These are phyloP conservation scores for Vanacampus margaritifer DNA, from an alignment of 2,113 vertebrate species.

Conservation along the genomic window DNA sequence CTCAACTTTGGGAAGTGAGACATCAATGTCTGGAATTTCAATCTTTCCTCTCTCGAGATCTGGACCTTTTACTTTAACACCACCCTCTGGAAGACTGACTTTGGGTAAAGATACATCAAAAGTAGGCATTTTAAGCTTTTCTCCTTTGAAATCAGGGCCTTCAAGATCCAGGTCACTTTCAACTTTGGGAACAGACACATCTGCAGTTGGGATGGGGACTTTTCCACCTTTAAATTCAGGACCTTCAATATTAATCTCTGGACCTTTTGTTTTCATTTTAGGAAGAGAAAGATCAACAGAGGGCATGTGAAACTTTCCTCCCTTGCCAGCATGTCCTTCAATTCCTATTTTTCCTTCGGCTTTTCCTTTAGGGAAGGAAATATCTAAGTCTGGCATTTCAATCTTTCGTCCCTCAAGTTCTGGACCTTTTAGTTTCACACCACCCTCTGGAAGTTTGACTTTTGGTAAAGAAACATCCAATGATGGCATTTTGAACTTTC, in stretches of 20 bases:
- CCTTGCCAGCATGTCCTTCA: conserved; percentile 31
- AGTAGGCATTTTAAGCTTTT: conserved; percentile 41
- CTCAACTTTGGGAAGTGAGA: conserved; percentile 43
- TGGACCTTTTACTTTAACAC: conserved; percentile 21
- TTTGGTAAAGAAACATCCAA: conserved; percentile 49
- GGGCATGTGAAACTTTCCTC: conserved; percentile 44
- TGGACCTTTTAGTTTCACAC: conserved; percentile 21
- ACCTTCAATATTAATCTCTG: conserved; percentile 30
- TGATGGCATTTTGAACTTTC: conserved; percentile 31
- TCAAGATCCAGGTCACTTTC: conserved; percentile 21
- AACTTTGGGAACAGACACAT: conserved; percentile 50
- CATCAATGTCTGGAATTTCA: background rate
- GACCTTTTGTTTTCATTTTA: conserved; percentile 40
- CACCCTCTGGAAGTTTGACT: conserved; percentile 7
- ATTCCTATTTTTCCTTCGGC: conserved; percentile 1
- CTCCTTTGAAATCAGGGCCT: conserved; percentile 28
- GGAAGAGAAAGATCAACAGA: conserved; percentile 45
- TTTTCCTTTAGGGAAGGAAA: conserved; percentile 49
- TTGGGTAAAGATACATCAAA: conserved; percentile 45
- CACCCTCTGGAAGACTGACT: conserved; percentile 16
- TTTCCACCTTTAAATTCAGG: conserved; percentile 42
- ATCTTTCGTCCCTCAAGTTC: conserved; percentile 29
- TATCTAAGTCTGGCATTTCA: conserved; percentile 43
- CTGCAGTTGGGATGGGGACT: conserved; percentile 48
- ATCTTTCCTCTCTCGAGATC: conserved; percentile 2